Evolutionary conservation across 2,888 invertebrate genomes (phyloP), one percentile per base, ranked within the genome.

Genomic region (Lissonota sp.): DNA sequence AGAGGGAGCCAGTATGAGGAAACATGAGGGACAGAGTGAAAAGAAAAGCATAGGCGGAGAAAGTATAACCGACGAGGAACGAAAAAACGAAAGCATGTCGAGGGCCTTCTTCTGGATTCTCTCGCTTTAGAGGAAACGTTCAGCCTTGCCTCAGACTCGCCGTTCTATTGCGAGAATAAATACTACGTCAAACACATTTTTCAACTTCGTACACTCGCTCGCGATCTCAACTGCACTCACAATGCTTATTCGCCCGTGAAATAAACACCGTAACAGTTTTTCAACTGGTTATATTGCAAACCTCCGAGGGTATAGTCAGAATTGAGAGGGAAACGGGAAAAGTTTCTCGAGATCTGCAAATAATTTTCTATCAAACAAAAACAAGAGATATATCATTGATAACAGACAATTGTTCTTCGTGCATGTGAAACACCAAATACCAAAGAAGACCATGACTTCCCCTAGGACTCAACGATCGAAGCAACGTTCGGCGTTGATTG

Each of bases 31-130:
- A 40, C 10, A 14, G 5, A 7, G 2, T 40, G 12, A 1, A 57
- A 14, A 26, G n/a, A 26, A 26, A 26, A 26, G 3, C 26, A 26
- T 1, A 46, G 14, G 26, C 1, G 7, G 6, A 46, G 46, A 67
- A 14, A 44, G 16, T 42, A 75, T 40, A 58, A 66, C 57, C 42
- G 67, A 63, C 40, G 55, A 57, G 39, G 42, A 73, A 77, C 73
- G 67, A 67, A 14, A 55, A 63, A 51, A 55, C 26, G 67, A 70
- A 60, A 73, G 73, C 40, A 60, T 76, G 67, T 80, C 71, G 58
- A 67, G 80, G 44, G 69, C 51, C 26, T n/a, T 70, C 69, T 60
- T 69, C 44, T 39, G 46, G 69, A 49, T 51, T 57, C 60, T 72
- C 44, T 64, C 42, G 39, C 55, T 75, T 46, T 60, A n/a, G 26